Evolutionary conservation across 2,888 invertebrate genomes (phyloP).

Genomic region (Penaeus monodon): DNA sequence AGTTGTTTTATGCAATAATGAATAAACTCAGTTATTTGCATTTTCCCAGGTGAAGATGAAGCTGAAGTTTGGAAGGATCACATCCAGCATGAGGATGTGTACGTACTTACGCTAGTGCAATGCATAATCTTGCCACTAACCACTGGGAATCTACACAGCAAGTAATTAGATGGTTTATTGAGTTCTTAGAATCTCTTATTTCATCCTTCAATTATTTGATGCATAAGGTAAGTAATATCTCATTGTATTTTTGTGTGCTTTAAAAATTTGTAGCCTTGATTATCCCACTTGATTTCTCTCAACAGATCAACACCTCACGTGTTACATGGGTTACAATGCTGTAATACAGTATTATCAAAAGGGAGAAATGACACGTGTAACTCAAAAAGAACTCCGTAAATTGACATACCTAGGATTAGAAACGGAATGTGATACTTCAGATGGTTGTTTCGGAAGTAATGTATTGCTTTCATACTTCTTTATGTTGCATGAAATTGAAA

Average conservation of each 20-base stretch:
- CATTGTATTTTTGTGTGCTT: no score
- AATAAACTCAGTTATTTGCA: no score
- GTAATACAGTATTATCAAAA: slow-evolving; percentile 32
- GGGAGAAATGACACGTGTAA: slow-evolving; percentile 21
- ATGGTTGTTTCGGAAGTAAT: background rate
- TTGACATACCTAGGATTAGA: slow-evolving; percentile 21
- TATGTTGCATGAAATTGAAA: background rate
- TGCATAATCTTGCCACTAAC: slow-evolving; percentile 80
- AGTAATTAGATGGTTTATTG: background rate
- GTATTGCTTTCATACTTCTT: background rate
- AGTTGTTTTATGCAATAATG: no score
- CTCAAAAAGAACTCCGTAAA: slow-evolving; percentile 39
- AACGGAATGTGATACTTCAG: background rate
- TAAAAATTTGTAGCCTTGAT: no score
- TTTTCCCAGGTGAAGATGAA: slow-evolving; percentile 17
- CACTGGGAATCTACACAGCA: slow-evolving; percentile 74
- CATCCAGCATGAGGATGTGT: slow-evolving; percentile 3
- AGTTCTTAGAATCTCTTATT: no score
- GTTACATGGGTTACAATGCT: slow-evolving; percentile 35
- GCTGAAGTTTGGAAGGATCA: slow-evolving; percentile 40
- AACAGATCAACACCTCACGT: slow-evolving; percentile 28
- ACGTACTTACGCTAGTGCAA: slow-evolving; percentile 77
- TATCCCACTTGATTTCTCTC: background rate
- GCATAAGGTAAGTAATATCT: no score
- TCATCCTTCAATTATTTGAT: no score